phyloP scores from a whole-genome alignment of 2,113 vertebrate species.

The Seriola aureovittata region DNA sequence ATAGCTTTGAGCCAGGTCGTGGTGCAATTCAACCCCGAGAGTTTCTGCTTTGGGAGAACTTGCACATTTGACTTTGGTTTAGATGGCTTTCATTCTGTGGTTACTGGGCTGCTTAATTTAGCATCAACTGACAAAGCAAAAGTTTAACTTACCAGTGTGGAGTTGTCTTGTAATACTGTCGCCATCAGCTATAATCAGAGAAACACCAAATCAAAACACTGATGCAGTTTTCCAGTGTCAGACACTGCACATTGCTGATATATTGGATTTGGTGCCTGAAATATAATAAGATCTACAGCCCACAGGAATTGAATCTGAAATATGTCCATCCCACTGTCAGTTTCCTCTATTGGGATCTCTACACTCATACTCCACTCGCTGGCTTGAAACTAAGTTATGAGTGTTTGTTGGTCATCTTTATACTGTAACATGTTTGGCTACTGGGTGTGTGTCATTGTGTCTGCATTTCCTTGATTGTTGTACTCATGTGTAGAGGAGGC shows the following conservation, averaged over 20 bases:
- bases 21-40: constrained; percentile 4
- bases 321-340: constrained; percentile 45
- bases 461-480: neutral
- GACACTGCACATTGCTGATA: constrained; percentile 36
- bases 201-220: constrained; percentile 51
- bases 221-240: constrained; percentile 45
- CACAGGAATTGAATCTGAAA: constrained; percentile 47
- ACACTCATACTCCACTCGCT: neutral
- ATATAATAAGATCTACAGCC: constrained; percentile 55
- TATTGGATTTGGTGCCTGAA: constrained; percentile 50
- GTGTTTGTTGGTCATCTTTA: constrained; percentile 40
- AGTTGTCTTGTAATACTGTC: constrained; percentile 29
- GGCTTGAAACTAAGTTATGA: constrained; percentile 45
- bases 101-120: constrained; percentile 30
- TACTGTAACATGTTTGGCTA: constrained; percentile 9
- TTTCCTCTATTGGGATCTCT: constrained; percentile 15
- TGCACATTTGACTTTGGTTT: constrained; percentile 33
- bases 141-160: constrained; percentile 32
- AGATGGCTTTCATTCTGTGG: constrained; percentile 17
- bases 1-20: neutral
- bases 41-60: constrained; percentile 33
- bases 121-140: constrained; percentile 49
- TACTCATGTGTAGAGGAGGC: neutral
- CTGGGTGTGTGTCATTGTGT: constrained; percentile 25
- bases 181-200: constrained; percentile 45